Conservation (phyloP, 2,888 invertebrate species). For the Anorthoa munda region DNA sequence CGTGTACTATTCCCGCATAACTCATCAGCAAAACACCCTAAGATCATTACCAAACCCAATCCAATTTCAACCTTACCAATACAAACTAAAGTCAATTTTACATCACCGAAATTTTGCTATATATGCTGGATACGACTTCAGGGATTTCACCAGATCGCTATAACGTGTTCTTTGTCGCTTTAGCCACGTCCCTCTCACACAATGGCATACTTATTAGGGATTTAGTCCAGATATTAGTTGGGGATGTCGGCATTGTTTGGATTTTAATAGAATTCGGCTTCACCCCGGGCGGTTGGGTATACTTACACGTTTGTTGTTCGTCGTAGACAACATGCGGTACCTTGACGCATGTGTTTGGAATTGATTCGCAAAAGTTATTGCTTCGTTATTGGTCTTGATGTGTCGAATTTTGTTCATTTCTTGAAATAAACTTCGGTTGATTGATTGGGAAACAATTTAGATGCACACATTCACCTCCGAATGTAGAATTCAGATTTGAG, state of each 20-base stretch:
- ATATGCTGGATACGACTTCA: slow-evolving; percentile 46
- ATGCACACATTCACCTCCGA: neutral
- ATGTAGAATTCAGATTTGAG: neutral
- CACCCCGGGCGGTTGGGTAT: slow-evolving; percentile 87
- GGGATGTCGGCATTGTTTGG: slow-evolving; percentile 90
- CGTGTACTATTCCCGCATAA: slow-evolving; percentile 81
- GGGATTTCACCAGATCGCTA: slow-evolving; percentile 83
- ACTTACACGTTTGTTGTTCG: slow-evolving; percentile 72
- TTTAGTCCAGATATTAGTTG: slow-evolving; percentile 91
- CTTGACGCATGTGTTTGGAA: slow-evolving; percentile 77
- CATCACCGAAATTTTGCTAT: slow-evolving; percentile 8
- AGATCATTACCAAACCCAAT: slow-evolving; percentile 56
- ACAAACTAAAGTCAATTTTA: slow-evolving; percentile 56
- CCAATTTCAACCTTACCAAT: slow-evolving; percentile 58
- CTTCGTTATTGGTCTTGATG: slow-evolving; percentile 66
- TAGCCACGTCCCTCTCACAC: slow-evolving; percentile 90
- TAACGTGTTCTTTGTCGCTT: slow-evolving; percentile 91
- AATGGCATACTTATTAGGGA: slow-evolving; percentile 91
- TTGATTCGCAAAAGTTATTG: slow-evolving; percentile 71
- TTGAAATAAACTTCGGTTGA: slow-evolving; percentile 31
- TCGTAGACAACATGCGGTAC: slow-evolving; percentile 73
- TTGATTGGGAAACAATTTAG: slow-evolving; percentile 35
- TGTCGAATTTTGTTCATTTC: slow-evolving; percentile 62
- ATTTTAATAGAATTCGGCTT: slow-evolving; percentile 89
- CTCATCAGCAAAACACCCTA: slow-evolving; percentile 69